Percentiles rank a stretch among this genome's conserved stretches.
These are phyloP conservation scores for Calameuta idolon DNA, from an alignment of 2,888 invertebrate species.

Conservation along the genomic window DNA sequence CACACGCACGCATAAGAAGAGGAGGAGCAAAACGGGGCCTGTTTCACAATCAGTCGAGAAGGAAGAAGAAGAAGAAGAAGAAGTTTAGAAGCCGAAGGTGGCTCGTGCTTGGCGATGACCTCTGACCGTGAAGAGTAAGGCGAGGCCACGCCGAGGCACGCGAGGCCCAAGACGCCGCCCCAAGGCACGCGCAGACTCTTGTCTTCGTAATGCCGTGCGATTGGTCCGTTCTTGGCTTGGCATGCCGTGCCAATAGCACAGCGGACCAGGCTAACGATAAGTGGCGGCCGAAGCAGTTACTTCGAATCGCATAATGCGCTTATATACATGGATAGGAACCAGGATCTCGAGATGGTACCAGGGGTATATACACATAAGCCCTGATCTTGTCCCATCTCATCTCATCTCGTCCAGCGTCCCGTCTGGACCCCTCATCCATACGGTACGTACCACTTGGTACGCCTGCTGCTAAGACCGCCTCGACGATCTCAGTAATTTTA, in stretches of 20 bases:
- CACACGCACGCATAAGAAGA: no score
- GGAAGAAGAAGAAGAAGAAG: slow-evolving; percentile 1
- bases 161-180: slow-evolving; percentile 56
- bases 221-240: slow-evolving; percentile 43
- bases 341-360: not conserved
- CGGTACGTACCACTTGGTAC: no score
- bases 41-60: no score
- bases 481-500: no score
- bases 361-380: no score
- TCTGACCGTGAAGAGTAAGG: slow-evolving; percentile 62
- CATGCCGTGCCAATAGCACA: slow-evolving; percentile 38
- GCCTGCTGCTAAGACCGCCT: no score
- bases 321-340: not conserved
- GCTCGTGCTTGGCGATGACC: slow-evolving; percentile 65
- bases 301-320: slow-evolving; percentile 1
- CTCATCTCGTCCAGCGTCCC: no score
- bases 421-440: no score
- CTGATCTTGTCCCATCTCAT: no score
- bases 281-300: slow-evolving; percentile 29
- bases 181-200: slow-evolving; percentile 62
- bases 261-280: slow-evolving; percentile 31
- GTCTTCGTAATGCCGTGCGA: slow-evolving; percentile 51
- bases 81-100: slow-evolving; percentile 61
- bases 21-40: no score
- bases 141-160: slow-evolving; percentile 61